A percentile compares a stretch with the other conserved stretches of the same genome.
These are phyloP conservation scores for Zygothrica quintamaculata DNA, from an alignment of 2,888 invertebrate species.

Conservation along the genomic window DNA sequence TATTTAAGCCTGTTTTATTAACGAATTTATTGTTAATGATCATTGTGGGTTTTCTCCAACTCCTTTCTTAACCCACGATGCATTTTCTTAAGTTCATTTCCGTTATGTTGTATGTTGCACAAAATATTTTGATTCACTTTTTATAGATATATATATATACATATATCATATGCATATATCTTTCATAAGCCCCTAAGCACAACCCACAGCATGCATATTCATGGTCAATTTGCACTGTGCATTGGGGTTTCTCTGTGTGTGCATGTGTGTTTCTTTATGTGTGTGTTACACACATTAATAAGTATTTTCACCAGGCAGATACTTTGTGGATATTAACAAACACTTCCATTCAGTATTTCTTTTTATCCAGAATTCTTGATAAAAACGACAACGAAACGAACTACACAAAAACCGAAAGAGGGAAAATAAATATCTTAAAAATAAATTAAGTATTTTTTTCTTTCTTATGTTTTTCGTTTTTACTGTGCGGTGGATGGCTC, in stretches of 20 bases:
- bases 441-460: constrained; percentile 67
- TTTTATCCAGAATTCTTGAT: constrained; percentile 68
- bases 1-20: too few species aligned
- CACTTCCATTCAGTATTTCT: constrained; percentile 62
- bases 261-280: constrained; percentile 46
- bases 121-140: constrained; percentile 23
- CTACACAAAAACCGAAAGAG: constrained; percentile 22
- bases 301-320: constrained; percentile 18
- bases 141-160: constrained; percentile 21
- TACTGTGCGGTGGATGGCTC: constrained; percentile 54
- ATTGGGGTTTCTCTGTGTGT: constrained; percentile 15
- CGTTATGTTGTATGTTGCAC: constrained; percentile 8
- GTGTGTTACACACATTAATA: constrained; percentile 23
- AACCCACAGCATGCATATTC: constrained; percentile 49
- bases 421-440: constrained; percentile 70
- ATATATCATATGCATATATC: constrained; percentile 7
- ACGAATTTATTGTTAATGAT: background rate
- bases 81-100: constrained; percentile 15
- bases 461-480: too few species aligned
- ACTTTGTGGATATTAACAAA: constrained; percentile 60
- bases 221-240: constrained; percentile 68
- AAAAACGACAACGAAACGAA: constrained; percentile 49
- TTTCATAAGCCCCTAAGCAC: constrained; percentile 27
- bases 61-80: background rate
- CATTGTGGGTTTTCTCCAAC: background rate